Evolutionary conservation across 2,113 vertebrate genomes (phyloP).

Genomic region (Melanocharis versteri): DNA sequence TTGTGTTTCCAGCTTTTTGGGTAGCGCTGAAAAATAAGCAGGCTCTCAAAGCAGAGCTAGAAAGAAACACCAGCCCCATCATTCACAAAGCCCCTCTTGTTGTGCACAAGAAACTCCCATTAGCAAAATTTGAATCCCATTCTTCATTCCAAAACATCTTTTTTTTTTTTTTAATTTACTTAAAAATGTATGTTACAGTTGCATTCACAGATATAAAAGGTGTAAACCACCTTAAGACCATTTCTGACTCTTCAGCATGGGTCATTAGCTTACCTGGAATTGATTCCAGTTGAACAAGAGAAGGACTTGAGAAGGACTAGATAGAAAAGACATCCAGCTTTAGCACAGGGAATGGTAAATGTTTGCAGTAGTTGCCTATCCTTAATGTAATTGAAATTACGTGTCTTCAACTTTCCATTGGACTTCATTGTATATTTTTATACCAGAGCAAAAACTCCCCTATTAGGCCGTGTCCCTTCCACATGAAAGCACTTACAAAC

Average conservation of each 20-base stretch:
- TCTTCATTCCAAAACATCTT: neutral
- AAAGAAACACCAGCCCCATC: neutral
- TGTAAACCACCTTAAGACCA: neutral
- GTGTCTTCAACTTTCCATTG: neutral
- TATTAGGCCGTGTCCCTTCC: neutral
- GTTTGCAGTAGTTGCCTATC: neutral
- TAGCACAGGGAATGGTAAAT: neutral
- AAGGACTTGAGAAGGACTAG: neutral
- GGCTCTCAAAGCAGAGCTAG: neutral
- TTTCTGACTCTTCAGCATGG: neutral
- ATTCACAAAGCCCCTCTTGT: neutral
- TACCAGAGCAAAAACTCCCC: neutral
- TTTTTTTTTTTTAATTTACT: neutral
- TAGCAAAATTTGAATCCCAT: neutral
- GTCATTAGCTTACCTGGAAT: neutral
- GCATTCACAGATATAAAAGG: neutral
- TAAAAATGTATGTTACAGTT: neutral
- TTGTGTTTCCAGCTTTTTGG: neutral
- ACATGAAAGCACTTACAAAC: slow-evolving; percentile 23
- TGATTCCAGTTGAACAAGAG: neutral
- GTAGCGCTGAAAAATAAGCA: neutral
- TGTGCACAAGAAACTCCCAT: neutral
- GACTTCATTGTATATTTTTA: neutral
- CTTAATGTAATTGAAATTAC: neutral
- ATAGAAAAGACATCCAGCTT: neutral